Evolutionary conservation across 2,888 invertebrate genomes (phyloP), one percentile per base, ranked within the genome.

Genomic region (Ditula angustiorana): DNA sequence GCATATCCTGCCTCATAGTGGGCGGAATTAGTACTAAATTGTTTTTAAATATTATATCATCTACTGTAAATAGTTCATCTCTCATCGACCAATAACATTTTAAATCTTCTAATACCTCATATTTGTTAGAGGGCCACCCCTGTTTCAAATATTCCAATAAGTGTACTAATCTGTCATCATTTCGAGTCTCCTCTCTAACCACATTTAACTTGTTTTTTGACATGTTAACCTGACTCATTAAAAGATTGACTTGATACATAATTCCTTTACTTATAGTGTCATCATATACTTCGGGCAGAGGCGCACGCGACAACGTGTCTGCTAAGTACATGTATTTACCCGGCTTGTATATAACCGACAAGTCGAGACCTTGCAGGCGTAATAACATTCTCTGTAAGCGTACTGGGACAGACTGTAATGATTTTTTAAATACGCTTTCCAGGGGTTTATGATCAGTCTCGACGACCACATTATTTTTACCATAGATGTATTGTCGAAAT

Each of bases 281-380:
- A 33, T 52, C 28, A 30, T 61, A 61, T 52, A 47, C 4, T 8
- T 62, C 50, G 0, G 49, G n/a, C 10, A 62, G 30, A 19, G 62
- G 16, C 33, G 61, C 61, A 8, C 61, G 49, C 11, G 61, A 62
- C 23, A 56, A 26, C 2, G 56, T 56, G 19, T 62, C 56, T 3
- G 62, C 21, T 26, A 62, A 16, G 28, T 49, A 56, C 62, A 62
- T 62, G 13, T 13, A 62, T 44, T 61, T 61, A 10, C 53, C 53
- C 19, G 55, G 47, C 10, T 61, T 61, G 35, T 61, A 61, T 10
- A 4, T 61, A 0, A 61, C 53, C 2, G 11, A 3, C 16, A 61
- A 26, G 13, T 61, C 61, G 19, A 35, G 44, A 5, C 52, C 24
- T 28, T 60, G 37, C 19, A 52, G 44, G 5, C 52, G 33, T n/a